Evolutionary conservation across 2,888 invertebrate genomes (phyloP), one percentile per base, ranked within the genome.

Genomic region (Agrochola lychnidis): DNA sequence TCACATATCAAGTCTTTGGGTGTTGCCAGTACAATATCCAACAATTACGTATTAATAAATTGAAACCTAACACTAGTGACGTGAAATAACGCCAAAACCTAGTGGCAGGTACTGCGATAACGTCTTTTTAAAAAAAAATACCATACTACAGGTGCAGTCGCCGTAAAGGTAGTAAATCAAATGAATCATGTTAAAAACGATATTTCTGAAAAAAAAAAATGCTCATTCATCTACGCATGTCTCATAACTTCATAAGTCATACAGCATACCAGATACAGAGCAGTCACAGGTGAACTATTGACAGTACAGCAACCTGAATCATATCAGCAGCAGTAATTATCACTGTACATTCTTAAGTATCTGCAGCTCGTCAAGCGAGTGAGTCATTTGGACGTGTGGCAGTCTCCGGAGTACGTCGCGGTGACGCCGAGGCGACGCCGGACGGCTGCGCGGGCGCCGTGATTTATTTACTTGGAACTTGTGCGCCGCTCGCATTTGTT

Each of bases 311-410:
- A 53, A 74, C 45, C 73, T 83, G 79, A 78, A 86, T 83, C 73
- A 83, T 72, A 74, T 78, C 48, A 57, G 45, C 19, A 64, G 63
- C 53, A 71, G 48, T 82, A 59, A 86, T 77, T 78, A 76, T 73
- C 66, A 63, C 45, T 61, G 66, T 59, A 63, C 59, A 71, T 82
- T 78, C 70, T 82, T 61, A 78, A 84, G 80, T 76, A 86, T 83
- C 74, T 70, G 25, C 74, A 86, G 84, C 78, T 88, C 75, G 73
- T 83, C 79, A 76, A 80, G 71, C 69, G 78, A 90, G 87, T 91
- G 91, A 91, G 86, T 92, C 91, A 91, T 88, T 87, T 82, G 61
- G 87, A 89, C 89, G 88, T 85, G 90, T 88, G 89, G 85, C 88
- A 85, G 89, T 89, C 90, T 88, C 81, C 84, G 78, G 78, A 86